Conservation (phyloP, 2,797 vertebrate genomes). For the Momotus momota region DNA sequence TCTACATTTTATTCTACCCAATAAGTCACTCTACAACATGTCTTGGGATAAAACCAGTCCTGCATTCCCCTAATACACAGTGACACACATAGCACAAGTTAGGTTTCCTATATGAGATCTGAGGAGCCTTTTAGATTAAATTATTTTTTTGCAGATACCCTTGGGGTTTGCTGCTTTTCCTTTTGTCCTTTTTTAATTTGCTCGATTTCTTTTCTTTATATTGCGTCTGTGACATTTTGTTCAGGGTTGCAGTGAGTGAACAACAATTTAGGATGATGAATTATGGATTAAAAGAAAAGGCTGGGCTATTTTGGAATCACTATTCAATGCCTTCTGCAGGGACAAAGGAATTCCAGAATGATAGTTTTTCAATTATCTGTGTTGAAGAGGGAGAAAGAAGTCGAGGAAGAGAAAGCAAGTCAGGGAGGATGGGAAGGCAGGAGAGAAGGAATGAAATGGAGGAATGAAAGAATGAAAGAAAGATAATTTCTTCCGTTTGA, state of each 20-base stretch:
- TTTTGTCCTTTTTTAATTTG: conserved; percentile 26
- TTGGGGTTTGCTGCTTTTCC: not conserved
- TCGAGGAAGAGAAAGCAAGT: not conserved
- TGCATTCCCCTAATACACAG: not conserved
- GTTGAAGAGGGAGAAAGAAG: not conserved
- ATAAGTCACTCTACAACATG: fast-evolving
- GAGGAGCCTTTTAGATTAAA: not conserved
- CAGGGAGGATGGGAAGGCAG: not conserved
- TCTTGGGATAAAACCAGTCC: fast-evolving
- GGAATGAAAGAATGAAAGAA: not conserved
- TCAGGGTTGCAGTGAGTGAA: conserved; percentile 56
- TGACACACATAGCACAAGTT: not conserved
- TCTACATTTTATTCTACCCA: not conserved
- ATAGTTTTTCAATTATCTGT: conserved; percentile 46
- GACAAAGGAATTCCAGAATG: conserved; percentile 43
- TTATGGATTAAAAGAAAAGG: conserved; percentile 74
- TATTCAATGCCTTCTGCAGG: conserved; percentile 11
- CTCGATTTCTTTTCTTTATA: conserved; percentile 39
- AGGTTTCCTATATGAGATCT: not conserved
- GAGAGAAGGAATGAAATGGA: not conserved
- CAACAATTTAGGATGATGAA: conserved; percentile 73
- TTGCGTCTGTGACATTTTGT: conserved; percentile 23
- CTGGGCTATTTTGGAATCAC: conserved; percentile 50
- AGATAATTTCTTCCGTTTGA: not conserved
- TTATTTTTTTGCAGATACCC: not conserved